A percentile compares a stretch with the other conserved stretches of the same genome.
These are phyloP conservation scores for Epicampocera succincta DNA, from an alignment of 2,888 invertebrate genomes.

Conservation along the genomic window DNA sequence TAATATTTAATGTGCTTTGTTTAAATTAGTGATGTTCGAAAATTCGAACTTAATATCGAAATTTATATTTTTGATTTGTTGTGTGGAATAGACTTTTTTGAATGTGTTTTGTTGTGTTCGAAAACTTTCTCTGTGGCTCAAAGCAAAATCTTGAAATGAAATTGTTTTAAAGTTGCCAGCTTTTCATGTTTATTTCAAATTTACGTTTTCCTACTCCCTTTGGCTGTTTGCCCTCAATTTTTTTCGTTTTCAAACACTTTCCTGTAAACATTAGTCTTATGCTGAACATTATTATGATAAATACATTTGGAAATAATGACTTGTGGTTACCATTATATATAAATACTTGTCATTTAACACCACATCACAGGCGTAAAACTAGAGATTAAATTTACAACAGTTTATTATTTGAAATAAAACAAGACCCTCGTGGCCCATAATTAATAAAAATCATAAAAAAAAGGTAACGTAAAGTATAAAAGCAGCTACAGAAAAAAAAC, in stretches of 20 bases:
- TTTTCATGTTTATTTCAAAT: no score
- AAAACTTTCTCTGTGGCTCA: no score
- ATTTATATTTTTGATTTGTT: no score
- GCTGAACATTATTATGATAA: conserved; percentile 21
- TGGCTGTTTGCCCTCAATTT: background rate
- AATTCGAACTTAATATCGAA: no score
- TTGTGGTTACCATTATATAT: conserved; percentile 13
- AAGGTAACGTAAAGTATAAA: background rate
- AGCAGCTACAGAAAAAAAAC: conserved; percentile 32
- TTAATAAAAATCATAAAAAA: conserved; percentile 51
- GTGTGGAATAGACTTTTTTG: no score
- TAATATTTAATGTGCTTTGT: no score
- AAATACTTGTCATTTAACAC: conserved; percentile 55
- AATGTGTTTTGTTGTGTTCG: no score
- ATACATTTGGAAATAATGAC: conserved; percentile 1
- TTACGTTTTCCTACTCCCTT: no score
- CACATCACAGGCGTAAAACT: conserved; percentile 44
- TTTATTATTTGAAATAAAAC: conserved; percentile 49
- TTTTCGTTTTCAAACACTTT: conserved; percentile 2
- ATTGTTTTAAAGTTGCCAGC: no score
- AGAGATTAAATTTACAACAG: conserved; percentile 25
- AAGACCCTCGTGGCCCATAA: conserved; percentile 66
- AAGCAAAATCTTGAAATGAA: no score
- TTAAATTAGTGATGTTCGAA: no score
- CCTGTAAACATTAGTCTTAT: no score